These are phyloP conservation scores for Emydura subglobosa DNA, from an alignment of 2,113 vertebrate genomes.

Conservation along the genomic window DNA sequence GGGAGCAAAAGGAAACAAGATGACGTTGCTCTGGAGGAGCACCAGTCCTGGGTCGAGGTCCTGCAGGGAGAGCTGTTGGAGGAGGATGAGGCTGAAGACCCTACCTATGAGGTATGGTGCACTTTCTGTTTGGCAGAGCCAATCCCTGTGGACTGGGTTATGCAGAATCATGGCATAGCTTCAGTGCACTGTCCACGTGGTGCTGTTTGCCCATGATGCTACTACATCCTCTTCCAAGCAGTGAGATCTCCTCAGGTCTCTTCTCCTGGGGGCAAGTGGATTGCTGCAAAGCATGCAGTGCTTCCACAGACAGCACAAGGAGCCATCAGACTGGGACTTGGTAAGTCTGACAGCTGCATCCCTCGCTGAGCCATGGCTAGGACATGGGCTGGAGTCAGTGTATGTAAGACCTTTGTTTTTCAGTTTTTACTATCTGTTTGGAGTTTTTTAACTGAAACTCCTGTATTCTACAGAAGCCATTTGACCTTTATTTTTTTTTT, in stretches of 20 bases:
- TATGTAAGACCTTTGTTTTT: too few species aligned
- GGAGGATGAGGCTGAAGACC: constrained; percentile 68
- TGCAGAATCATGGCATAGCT: neutral
- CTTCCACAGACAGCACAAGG: too few species aligned
- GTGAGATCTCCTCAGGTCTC: neutral
- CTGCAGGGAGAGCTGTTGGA: constrained; percentile 78
- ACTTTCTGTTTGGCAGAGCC: neutral
- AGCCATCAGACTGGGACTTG: neutral
- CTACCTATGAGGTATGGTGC: constrained; percentile 60
- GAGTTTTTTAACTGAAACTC: too few species aligned
- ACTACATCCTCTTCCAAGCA: too few species aligned
- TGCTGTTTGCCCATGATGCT: neutral
- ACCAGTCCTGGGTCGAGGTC: constrained; percentile 77
- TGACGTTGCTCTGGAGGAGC: constrained; percentile 80
- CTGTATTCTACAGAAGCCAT: too few species aligned
- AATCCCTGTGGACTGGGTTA: neutral
- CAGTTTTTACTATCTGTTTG: too few species aligned
- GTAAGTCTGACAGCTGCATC: too few species aligned
- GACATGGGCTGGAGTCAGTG: too few species aligned
- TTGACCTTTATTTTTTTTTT: too few species aligned
- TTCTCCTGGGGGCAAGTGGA: neutral
- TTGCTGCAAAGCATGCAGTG: too few species aligned
- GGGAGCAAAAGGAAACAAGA: constrained; percentile 86
- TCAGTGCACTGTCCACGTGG: too few species aligned
- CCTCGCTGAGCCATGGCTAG: too few species aligned